phyloP scores from a whole-genome alignment of 1,140 invertebrate species.

The Oryctes rhinoceros region DNA sequence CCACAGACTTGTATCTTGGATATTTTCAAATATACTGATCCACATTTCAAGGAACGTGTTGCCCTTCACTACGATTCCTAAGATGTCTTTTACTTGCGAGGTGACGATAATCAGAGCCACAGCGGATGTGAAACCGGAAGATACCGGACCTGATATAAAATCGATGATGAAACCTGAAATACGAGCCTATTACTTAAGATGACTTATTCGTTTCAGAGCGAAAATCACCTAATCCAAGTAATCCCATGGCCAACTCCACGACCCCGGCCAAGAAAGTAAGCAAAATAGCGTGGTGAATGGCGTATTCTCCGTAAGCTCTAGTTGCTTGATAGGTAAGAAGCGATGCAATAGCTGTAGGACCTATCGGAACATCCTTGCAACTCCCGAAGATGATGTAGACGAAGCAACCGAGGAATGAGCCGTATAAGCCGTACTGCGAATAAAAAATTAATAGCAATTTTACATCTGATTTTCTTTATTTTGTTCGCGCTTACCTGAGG shows the following conservation, averaged over 20 bases:
- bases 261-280: conserved; percentile 82
- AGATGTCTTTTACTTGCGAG: conserved; percentile 86
- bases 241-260: conserved; percentile 84
- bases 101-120: conserved; percentile 92
- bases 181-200: not conserved
- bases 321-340: conserved; percentile 81
- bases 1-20: conserved; percentile 69
- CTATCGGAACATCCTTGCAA: conserved; percentile 89
- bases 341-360: conserved; percentile 85
- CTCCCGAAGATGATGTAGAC: conserved; percentile 91
- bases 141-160: conserved; percentile 92
- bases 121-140: conserved; percentile 91
- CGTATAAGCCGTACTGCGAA: conserved; percentile 86
- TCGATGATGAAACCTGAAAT: conserved; percentile 87
- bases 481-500: conserved; percentile 84
- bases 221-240: conserved; percentile 81
- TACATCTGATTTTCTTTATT: not conserved
- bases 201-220: not conserved
- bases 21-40: conserved; percentile 70
- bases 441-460: conserved; percentile 4
- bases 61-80: conserved; percentile 80
- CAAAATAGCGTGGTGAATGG: conserved; percentile 76
- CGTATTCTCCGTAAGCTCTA: conserved; percentile 67
- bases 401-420: conserved; percentile 90
- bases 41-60: conserved; percentile 78